Base-by-base conservation (phyloP, 2,888 invertebrate species). In the Uropetala carovei region DNA sequence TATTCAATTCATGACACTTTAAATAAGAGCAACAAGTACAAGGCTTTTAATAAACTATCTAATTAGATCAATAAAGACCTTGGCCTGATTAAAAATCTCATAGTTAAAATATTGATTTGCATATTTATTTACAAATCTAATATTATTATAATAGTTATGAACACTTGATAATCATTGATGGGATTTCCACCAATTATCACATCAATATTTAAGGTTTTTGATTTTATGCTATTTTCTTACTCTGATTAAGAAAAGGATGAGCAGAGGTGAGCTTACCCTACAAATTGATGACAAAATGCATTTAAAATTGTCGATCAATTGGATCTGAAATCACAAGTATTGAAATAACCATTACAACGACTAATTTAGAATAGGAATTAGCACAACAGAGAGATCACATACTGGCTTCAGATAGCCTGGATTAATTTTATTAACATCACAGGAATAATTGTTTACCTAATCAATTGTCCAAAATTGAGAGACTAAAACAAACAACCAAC, bases 111-210 rank as follows among this genome's bases (percentile, higher is more conserved):
- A 89, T 43, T n/a, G 14, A 11, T 64, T 64, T 43, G 60, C 27
- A 86, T 86, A 14, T 58, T 75, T 27, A 11, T 13, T 75, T 75
- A 75, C 75, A 75, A 75, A 75, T 75, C 22, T 58, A 85, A 27
- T 27, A 43, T 86, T 58, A n/a, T 59, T 60, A 27, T 60, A 0
- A 68, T 89, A 13, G 86, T 11, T n/a, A 64, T 68, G 89, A 68
- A 89, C 68, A 89, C 64, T 68, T 56, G 43, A 85, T 30, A 64
- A 89, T 64, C n/a, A 60, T 86, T 89, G 64, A 68, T 27, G 30
- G 56, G 13, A n/a, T 18, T 43, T 30, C 64, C 75, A 75, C n/a
- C 58, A 43, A 83, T 11, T 43, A 56, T 64, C n/a, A 16, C 64
- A 89, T 58, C 60, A 89, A 8, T 64, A 64, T 64, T 30, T 60